Percentiles rank a stretch among this genome's conserved stretches.
Evolutionary conservation across 2,797 vertebrate species (phyloP).

Genomic region (Anniella stebbinsi): DNA sequence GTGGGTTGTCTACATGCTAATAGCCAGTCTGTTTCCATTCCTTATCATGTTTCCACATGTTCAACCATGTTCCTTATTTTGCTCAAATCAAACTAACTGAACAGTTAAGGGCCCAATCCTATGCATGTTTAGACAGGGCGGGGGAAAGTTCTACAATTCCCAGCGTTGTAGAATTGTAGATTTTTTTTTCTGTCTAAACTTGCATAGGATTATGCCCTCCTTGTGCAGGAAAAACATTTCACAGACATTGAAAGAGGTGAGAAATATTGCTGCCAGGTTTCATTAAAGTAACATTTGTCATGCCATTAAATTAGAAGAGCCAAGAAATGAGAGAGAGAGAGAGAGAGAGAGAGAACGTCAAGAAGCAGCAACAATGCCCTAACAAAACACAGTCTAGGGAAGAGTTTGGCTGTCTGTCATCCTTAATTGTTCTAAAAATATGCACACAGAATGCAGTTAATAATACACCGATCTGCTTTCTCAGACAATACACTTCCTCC

Average conservation of each 20-base stretch:
- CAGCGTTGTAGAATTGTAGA: too few relatives aligned
- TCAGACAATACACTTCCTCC: background rate
- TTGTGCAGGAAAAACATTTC: conserved; percentile 22
- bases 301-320: conserved; percentile 11
- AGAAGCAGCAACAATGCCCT: conserved; percentile 41
- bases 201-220: too few relatives aligned
- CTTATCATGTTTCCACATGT: too few relatives aligned
- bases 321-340: conserved; percentile 32
- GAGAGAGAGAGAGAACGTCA: conserved; percentile 40
- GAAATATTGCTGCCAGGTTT: conserved; percentile 41
- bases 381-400: conserved; percentile 44
- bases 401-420: conserved; percentile 45
- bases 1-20: too few relatives aligned
- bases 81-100: conserved; percentile 27
- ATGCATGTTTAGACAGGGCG: too few relatives aligned
- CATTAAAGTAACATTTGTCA: conserved; percentile 42
- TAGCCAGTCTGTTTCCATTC: too few relatives aligned
- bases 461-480: background rate
- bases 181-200: too few relatives aligned
- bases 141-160: too few relatives aligned
- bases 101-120: background rate
- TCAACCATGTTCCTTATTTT: background rate
- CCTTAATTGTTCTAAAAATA: conserved; percentile 42
- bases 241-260: background rate
- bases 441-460: background rate